A percentile compares a stretch with the other conserved stretches of the same genome.
Evolutionary conservation across 2,888 invertebrate species (phyloP).

Genomic region (Timandra comae): DNA sequence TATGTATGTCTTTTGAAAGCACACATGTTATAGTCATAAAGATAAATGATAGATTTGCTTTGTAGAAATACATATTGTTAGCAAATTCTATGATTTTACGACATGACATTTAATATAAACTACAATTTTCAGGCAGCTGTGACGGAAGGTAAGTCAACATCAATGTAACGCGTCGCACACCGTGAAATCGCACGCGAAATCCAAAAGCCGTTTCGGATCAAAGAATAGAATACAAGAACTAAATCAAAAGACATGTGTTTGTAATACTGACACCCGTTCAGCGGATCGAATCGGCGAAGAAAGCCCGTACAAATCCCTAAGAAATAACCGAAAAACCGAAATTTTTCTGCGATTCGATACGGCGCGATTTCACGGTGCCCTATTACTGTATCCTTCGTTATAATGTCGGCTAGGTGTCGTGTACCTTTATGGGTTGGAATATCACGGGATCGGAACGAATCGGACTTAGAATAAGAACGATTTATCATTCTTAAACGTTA

Average conservation of each 20-base stretch:
- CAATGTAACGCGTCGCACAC: constrained; percentile 68
- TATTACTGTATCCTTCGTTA: constrained; percentile 52
- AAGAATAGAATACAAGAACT: constrained; percentile 44
- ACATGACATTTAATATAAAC: constrained; percentile 24
- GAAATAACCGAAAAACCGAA: constrained; percentile 78
- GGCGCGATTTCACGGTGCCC: constrained; percentile 67
- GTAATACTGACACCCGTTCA: constrained; percentile 72
- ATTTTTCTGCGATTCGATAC: constrained; percentile 76
- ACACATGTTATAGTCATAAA: constrained; percentile 2
- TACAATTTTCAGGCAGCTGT: constrained; percentile 64
- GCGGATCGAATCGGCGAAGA: constrained; percentile 70
- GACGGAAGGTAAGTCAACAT: constrained; percentile 76
- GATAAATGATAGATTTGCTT: constrained; percentile 9
- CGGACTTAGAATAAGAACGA: constrained; percentile 56
- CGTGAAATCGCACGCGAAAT: constrained; percentile 72
- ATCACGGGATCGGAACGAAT: constrained; percentile 67
- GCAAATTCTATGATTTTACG: constrained; percentile 15
- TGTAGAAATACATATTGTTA: constrained; percentile 11
- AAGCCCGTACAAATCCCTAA: constrained; percentile 76
- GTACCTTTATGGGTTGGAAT: constrained; percentile 50
- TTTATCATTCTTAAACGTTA: constrained; percentile 73
- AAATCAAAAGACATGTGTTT: constrained; percentile 73
- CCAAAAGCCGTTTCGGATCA: constrained; percentile 62
- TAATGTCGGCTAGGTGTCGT: constrained; percentile 42
- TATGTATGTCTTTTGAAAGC: too few relatives aligned